Evolutionary conservation across 2,113 vertebrate species (phyloP), one percentile per base, ranked within the genome.

Genomic region (Dromas ardeola): DNA sequence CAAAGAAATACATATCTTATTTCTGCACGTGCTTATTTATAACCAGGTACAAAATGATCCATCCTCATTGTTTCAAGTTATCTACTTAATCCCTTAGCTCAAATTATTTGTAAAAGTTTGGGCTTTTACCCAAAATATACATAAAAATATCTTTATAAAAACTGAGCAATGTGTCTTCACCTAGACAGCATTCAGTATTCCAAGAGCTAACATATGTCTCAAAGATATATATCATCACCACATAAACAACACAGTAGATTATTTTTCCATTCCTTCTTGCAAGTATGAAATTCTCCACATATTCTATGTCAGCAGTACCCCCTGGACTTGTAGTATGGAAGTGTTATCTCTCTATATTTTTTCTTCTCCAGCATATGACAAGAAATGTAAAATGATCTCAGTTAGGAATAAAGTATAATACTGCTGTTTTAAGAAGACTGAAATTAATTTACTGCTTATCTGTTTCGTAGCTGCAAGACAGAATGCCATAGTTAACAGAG

Each of bases 261-360:
- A 95, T 88, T 97, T 97, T 97, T 94, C 90, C 96, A 96, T 90
- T 96, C 86, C 43, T 70, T 90, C 88, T 87, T 83, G 71, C 79
- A 93, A 97, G 79, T 90, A 96, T 40, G 67, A 94, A 94, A 97
- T 97, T 97, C 96, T 88, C 88, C 38, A 90, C 93, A 94, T 96
- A 94, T 34, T 95, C 90, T 50, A 66, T 83, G 79, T 96, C 95
- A 93, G 63, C 88, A 94, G n/a, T 78, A 96, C 50, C 49, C 55
- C 61, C 45, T 43, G 71, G 67, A 94, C 74, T 82, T 77, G 34
- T 10, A 82, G 42, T 42, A 81, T 69, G 45, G 34, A 93, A 58
- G 49, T 56, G 90, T 72, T 90, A 80, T 58, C 22, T 50, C 0
- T 17, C 1, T 38, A 5, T 61, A 16, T 45, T 40, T 74, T 89